Evolutionary conservation across 2,797 vertebrate genomes (phyloP), one percentile per base, ranked within the genome.

Genomic region (Acrossocheilus wenchowensis): DNA sequence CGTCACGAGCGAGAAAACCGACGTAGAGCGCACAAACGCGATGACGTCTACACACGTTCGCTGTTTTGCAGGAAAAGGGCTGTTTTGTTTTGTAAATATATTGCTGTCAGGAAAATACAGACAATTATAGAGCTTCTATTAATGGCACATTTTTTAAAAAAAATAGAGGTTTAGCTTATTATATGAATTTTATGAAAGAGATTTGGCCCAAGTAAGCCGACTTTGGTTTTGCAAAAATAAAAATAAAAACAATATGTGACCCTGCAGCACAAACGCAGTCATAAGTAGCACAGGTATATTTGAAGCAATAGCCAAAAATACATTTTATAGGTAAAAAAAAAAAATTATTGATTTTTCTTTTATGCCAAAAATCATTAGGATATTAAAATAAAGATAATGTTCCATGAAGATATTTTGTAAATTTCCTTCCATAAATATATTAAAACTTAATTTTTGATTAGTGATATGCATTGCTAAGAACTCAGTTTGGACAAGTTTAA

Each of bases 11-110:
- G 78, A 50, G 34, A 84, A 78, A 36, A 39, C 41, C 41, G 12
- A 73, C 89, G 85, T 78, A 57, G 54, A 83, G 78, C 89, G 10
- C 89, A 88, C 3, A 62, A 6, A 45, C 8, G 30, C 68, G 17
- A 6, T 90, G 89, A 91, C 90, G 90, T 91, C 43, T 81, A 81
- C 69, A 48, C 83, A 80, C 23, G 30, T 66, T 36, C 74, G 48
- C 57, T 36, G 39, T 74, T 69, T 52, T 39, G n/a, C 72, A 68
- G 66, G 50, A 78, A 66, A 21, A 30, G 19, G 8, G 2, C 26
- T 17, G 11, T 48, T 54, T 26, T 69, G 74, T 69, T 68, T 19
- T 69, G 62, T 69, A 54, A 52, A 39, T 30, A 41, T 30, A 15
- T 39, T 9, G 2, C 30, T 34, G 72, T 50, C 54, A n/a, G 14